Evolutionary conservation across 2,888 invertebrate genomes (phyloP), one percentile per base, ranked within the genome.

Genomic region (Stratiomys singularior): DNA sequence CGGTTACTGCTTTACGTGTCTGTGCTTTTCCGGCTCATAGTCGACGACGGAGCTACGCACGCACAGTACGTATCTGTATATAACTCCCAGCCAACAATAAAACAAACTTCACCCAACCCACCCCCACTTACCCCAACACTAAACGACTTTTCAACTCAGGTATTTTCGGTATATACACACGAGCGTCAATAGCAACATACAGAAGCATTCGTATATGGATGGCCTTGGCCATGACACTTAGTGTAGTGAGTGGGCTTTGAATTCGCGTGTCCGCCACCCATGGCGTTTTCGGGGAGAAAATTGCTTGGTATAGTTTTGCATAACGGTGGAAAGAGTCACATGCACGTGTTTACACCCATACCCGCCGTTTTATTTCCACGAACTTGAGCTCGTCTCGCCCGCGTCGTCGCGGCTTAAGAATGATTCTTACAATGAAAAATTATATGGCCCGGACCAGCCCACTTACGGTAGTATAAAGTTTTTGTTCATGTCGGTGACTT

Each of bases 161-260:
- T 52, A 52, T 13, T 52, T 52, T 5, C 15, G 52, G 37, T 37
- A 37, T n/a, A n/a, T 13, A 18, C 15, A 52, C 15, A 18, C 52
- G 52, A 52, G 21, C 47, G 30, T 18, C 37, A 21, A 37, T 15
- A 11, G 37, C 18, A 37, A 7, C 30, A 21, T 25, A 21, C 13
- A 5, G 58, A 64, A 76, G 64, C 64, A 47, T 76, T 76, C 27
- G 27, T 46, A 56, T 72, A 47, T 56, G 37, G 37, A 72, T 79
- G 79, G 79, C 79, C 79, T 79, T 79, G 79, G 79, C 79, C 77
- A 77, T 79, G 79, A 79, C 79, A 77, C 79, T 79, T 71, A 27
- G 46, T 60, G 47, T 64, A 76, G 37, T 25, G 69, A 60, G 74
- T 60, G 60, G 58, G 74, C 58, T 74, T 74, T 74, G 18, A 30